Evolutionary conservation across 2,888 invertebrate genomes (phyloP), one percentile per base, ranked within the genome.

Genomic region (Drosophila sordidula): DNA sequence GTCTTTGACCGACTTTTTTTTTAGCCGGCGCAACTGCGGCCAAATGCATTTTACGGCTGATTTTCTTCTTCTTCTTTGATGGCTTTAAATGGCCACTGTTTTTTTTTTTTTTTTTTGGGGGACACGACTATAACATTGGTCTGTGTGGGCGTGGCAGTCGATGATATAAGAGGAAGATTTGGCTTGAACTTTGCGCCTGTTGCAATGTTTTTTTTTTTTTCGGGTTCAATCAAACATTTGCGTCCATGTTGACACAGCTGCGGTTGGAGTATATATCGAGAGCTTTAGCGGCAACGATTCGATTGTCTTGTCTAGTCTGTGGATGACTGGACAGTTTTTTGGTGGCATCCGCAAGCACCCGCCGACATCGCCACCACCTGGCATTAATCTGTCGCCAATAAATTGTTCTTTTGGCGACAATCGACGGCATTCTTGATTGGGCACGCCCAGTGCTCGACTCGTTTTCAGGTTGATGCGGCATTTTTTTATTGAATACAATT

Each of bases 1-100:
- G 89, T 75, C 87, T 86, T 87, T 87, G 87, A 87, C 87, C 87
- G 82, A 85, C 63, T 81, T 87, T 58, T 87, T 58, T 32, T 9
- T 41, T 22, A 25, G 11, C 34, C 47, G 25, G 42, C 34, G 26
- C 58, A 73, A 55, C 65, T 72, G 62, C 63, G 63, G 66, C 58
- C 58, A 63, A 75, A 61, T 45, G 50, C 49, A 16, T 22, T 57
- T 56, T 12, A 22, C 12, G 26, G 29, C 9, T 32, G 46, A 1
- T 11, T 11, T 11, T 55, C 25, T 6, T 26, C 12, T 6, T 26
- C 12, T 16, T 52, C 5, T 16, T 26, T 47, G 44, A 14, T 54
- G 44, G 12, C 36, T 26, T 8, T 49, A 18, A 49, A 29, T 4
- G 42, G 45, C 32, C 57, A 63, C 12, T 50, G 32, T 18, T 45